Conservation (phyloP, 2,888 invertebrate genomes). For the Agonopterix arenella region DNA sequence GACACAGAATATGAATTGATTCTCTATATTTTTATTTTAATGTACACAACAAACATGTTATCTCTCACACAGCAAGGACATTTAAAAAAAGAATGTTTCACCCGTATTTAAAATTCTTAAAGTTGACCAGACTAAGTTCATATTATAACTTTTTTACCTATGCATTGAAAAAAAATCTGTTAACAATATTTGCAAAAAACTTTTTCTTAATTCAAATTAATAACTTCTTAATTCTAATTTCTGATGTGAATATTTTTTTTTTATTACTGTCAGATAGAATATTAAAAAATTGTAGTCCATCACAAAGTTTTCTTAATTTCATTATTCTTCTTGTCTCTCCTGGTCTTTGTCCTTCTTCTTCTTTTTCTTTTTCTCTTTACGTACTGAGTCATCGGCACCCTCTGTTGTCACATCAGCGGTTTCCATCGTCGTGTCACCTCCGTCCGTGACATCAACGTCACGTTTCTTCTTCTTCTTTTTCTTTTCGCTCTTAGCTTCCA, state of each 20-base stretch:
- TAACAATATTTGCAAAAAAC: too few relatives aligned
- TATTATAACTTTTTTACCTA: too few relatives aligned
- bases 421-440: conserved; percentile 49
- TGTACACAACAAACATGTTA: not conserved
- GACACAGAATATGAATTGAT: not conserved
- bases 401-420: conserved; percentile 54
- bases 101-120: too few relatives aligned
- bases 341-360: conserved; percentile 85
- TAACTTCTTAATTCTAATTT: not conserved
- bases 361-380: conserved; percentile 86
- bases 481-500: conserved; percentile 70
- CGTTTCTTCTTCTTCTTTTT: conserved; percentile 82
- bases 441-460: conserved; percentile 59
- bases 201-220: not conserved
- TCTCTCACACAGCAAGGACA: too few relatives aligned
- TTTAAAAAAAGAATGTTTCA: too few relatives aligned
- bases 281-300: not conserved
- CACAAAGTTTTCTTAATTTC: not conserved
- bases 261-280: not conserved
- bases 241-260: not conserved
- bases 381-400: conserved; percentile 49
- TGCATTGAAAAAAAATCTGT: too few relatives aligned
- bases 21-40: not conserved
- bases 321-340: conserved; percentile 62
- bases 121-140: too few relatives aligned